These are phyloP conservation scores for Pocillopora damicornis DNA, from an alignment of 64 coral and sea anemone species.

Conservation along the genomic window DNA sequence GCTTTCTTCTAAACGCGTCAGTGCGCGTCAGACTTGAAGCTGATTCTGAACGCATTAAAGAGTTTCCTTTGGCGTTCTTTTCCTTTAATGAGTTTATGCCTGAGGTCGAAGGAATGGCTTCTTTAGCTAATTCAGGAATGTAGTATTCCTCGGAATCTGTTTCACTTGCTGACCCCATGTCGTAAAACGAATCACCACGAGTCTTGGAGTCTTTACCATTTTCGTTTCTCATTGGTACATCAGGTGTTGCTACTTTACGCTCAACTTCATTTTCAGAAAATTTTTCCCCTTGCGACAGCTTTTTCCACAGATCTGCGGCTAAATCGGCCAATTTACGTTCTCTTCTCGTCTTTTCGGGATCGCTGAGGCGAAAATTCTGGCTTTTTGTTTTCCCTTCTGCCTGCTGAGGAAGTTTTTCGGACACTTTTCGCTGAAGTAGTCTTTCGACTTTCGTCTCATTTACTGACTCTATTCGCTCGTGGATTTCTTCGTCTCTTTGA, in stretches of 20 bases:
- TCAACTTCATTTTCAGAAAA: neutral
- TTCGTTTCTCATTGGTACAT: neutral
- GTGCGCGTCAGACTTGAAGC: neutral
- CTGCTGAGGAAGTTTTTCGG: neutral
- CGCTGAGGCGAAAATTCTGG: neutral
- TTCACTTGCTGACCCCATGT: neutral
- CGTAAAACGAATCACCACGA: neutral
- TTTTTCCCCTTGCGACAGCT: slow-evolving; percentile 22
- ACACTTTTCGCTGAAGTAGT: neutral
- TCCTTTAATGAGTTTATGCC: neutral
- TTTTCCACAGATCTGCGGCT: slow-evolving; percentile 28
- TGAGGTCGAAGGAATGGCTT: neutral
- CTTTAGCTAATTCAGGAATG: neutral
- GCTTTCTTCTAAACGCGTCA: slow-evolving; percentile 17
- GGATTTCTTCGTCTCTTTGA: neutral
- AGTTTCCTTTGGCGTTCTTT: neutral
- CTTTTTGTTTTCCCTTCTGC: neutral
- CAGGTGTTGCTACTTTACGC: neutral
- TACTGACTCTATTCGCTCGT: neutral
- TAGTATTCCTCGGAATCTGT: neutral
- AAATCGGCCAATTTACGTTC: slow-evolving; percentile 12
- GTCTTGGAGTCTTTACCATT: neutral
- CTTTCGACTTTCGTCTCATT: neutral
- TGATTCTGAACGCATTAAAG: neutral
- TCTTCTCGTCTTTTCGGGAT: slow-evolving; percentile 7